Evolutionary conservation across 2,113 vertebrate species (phyloP).

Genomic region (Nothoprocta perdicaria): DNA sequence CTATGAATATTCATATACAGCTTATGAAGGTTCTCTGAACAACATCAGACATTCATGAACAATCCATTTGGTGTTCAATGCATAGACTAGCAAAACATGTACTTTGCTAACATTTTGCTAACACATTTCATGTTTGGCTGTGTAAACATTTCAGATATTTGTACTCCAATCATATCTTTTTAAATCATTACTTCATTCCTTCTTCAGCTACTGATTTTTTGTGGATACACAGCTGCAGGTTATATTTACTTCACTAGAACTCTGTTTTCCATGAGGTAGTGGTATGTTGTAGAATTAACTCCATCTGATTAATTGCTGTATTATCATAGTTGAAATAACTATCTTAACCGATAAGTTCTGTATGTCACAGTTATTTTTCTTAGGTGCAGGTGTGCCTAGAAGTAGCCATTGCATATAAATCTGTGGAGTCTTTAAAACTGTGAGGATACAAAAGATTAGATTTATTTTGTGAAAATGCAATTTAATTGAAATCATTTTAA

Average conservation of each 20-base stretch:
- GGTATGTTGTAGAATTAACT: background rate
- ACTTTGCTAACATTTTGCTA: background rate
- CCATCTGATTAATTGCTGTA: background rate
- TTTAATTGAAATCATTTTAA: conserved; percentile 68
- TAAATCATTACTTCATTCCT: conserved; percentile 1
- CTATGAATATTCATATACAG: conserved; percentile 5
- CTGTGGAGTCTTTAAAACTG: background rate
- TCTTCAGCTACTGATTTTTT: background rate
- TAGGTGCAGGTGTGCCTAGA: background rate
- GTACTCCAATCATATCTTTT: background rate
- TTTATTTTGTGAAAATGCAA: conserved; percentile 65
- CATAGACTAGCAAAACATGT: background rate
- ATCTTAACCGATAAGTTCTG: background rate
- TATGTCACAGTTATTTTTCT: background rate
- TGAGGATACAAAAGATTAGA: conserved; percentile 22
- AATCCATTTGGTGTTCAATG: background rate
- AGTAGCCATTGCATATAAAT: background rate
- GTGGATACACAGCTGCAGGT: background rate
- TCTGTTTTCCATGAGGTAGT: background rate
- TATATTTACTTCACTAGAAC: background rate
- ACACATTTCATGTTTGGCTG: background rate
- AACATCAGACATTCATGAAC: conserved; percentile 12
- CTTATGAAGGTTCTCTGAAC: background rate
- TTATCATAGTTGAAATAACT: background rate
- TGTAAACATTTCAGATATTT: conserved; percentile 5